A percentile compares a stretch with the other conserved stretches of the same genome.
Conservation (phyloP, 2,113 vertebrate genomes). For the Lophotis ruficrista region DNA sequence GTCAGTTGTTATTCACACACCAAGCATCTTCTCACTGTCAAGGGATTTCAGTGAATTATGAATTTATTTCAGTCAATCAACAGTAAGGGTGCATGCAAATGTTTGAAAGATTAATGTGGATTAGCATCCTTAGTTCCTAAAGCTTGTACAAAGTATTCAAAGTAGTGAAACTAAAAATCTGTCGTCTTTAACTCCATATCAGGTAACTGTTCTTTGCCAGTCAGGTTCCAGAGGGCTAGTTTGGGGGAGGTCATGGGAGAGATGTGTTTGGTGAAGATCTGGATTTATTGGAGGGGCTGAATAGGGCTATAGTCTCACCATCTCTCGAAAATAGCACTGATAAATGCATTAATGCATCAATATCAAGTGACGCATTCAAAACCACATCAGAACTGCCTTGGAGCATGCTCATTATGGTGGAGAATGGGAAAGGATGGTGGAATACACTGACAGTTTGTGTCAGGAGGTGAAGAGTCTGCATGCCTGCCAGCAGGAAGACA, state of each 20-base stretch:
- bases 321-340: neutral
- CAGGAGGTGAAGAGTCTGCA: neutral
- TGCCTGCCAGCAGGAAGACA: neutral
- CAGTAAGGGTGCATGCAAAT: neutral
- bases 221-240: neutral
- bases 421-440: neutral
- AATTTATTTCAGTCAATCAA: neutral
- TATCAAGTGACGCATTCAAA: neutral
- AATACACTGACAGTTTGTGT: neutral
- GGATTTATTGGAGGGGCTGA: neutral
- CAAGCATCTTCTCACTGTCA: neutral
- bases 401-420: neutral
- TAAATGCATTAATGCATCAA: neutral
- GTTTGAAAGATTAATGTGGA: neutral
- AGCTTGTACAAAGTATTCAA: neutral
- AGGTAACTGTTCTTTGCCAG: neutral
- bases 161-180: neutral
- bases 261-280: neutral
- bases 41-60: constrained; percentile 5
- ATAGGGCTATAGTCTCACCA: neutral
- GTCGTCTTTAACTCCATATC: neutral
- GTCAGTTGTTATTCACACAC: neutral
- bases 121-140: neutral
- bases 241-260: neutral
- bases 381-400: neutral